Evolutionary conservation across 1,140 invertebrate species (phyloP).

Genomic region (Pseudomyrmex flavicornis): DNA sequence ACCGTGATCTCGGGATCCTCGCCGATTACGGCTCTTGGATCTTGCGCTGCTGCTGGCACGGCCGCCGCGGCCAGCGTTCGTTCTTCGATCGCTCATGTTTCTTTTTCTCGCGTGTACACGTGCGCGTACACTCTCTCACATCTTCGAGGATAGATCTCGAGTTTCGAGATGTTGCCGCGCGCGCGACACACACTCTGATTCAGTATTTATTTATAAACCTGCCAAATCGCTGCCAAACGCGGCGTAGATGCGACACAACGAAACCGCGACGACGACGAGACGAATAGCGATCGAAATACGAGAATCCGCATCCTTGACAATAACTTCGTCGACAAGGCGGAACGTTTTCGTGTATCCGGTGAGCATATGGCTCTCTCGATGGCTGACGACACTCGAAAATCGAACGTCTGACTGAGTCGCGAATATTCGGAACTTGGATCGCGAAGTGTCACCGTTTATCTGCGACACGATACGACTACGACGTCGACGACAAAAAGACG

Average conservation of each 20-base stretch:
- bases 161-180: constrained; percentile 69
- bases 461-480: background rate
- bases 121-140: constrained; percentile 54
- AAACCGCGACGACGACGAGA: constrained; percentile 45
- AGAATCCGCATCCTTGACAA: constrained; percentile 31
- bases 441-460: background rate
- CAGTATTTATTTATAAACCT: constrained; percentile 82
- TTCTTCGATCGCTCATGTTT: constrained; percentile 78
- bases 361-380: background rate
- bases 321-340: background rate
- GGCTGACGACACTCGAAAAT: no score
- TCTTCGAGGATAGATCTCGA: constrained; percentile 67
- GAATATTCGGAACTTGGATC: background rate
- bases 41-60: constrained; percentile 77
- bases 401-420: no score
- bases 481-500: background rate
- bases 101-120: constrained; percentile 1
- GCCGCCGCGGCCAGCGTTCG: constrained; percentile 73
- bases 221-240: constrained; percentile 77
- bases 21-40: constrained; percentile 81
- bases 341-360: background rate
- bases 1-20: constrained; percentile 81
- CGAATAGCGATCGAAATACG: no score
- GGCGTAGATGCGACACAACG: constrained; percentile 63
- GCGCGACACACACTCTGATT: constrained; percentile 72